These are phyloP conservation scores for Atrichornis clamosus DNA, from an alignment of 2,113 vertebrate genomes.

Conservation along the genomic window DNA sequence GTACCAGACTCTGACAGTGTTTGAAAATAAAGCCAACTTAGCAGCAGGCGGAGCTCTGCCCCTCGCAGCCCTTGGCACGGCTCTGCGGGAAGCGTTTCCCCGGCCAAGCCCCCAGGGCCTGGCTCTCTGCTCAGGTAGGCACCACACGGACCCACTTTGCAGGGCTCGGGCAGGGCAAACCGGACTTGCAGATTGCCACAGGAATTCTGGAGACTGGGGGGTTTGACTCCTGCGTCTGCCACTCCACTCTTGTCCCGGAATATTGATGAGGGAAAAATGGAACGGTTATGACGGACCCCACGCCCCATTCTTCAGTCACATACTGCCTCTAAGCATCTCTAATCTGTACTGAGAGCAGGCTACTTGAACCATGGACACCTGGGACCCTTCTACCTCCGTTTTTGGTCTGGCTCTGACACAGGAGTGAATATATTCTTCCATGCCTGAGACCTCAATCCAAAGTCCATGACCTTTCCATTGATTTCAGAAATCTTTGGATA, in stretches of 20 bases:
- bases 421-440: neutral
- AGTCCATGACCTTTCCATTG: neutral
- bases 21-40: neutral
- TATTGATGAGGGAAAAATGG: neutral
- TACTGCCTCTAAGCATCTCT: neutral
- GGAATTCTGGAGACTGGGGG: neutral
- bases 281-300: neutral
- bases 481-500: neutral
- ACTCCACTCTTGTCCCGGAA: accelerated
- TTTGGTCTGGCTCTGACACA: neutral
- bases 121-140: neutral
- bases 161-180: accelerated
- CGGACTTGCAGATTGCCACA: neutral
- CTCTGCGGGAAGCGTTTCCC: neutral
- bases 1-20: neutral
- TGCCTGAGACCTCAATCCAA: neutral
- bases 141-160: neutral
- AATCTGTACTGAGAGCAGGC: neutral
- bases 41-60: neutral
- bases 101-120: neutral
- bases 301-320: neutral
- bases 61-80: neutral
- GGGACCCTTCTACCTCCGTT: neutral
- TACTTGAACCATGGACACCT: neutral
- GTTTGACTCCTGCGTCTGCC: neutral